Conservation (phyloP, 2,113 vertebrate genomes). For the Dolichallabes microphthalmus region DNA sequence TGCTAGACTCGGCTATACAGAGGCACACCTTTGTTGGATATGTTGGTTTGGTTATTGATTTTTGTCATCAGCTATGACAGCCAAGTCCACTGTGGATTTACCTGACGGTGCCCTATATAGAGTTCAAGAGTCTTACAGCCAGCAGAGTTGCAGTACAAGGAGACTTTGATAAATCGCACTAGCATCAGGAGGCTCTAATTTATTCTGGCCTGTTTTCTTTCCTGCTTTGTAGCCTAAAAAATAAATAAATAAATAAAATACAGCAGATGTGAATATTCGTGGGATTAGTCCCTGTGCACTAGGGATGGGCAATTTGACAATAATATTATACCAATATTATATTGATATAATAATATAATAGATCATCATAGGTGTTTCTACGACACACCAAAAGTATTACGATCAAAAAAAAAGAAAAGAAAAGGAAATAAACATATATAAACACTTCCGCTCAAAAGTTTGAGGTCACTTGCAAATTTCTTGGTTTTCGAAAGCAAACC, state of each 20-base stretch:
- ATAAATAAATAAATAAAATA: neutral
- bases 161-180: slow-evolving; percentile 51
- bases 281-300: neutral
- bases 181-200: slow-evolving; percentile 41
- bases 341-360: no score
- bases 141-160: slow-evolving; percentile 23
- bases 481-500: no score
- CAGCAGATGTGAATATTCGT: slow-evolving; percentile 33
- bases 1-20: slow-evolving; percentile 12
- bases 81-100: slow-evolving; percentile 50
- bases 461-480: no score
- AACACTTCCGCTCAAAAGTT: no score
- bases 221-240: slow-evolving; percentile 24
- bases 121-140: slow-evolving; percentile 50
- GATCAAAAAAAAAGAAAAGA: no score
- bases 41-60: slow-evolving; percentile 52
- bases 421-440: no score
- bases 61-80: slow-evolving; percentile 50
- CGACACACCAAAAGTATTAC: neutral
- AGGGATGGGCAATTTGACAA: neutral
- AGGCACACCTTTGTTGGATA: slow-evolving; percentile 34
- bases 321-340: neutral
- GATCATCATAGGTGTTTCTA: neutral
- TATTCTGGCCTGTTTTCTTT: slow-evolving; percentile 28
- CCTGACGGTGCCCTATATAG: slow-evolving; percentile 47